Evolutionary conservation across 2,888 invertebrate genomes (phyloP), one percentile per base, ranked within the genome.

Genomic region (Galerucella calmariensis): DNA sequence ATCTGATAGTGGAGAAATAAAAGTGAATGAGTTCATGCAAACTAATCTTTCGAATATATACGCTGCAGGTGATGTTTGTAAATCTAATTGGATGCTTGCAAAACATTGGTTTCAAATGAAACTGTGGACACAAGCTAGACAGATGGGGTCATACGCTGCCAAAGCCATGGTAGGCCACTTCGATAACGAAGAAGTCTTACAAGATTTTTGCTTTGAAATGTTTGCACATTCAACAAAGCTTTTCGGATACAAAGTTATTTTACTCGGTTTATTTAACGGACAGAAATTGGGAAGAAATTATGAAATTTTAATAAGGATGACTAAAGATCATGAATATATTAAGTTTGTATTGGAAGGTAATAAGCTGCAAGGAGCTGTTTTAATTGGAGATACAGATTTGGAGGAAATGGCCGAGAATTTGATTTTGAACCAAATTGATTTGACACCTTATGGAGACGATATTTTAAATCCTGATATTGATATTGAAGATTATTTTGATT

Each of bases 401-500:
- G 99, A 99, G 86, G 99, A 99, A 89, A 98, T 96, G 86, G 96
- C 97, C 88, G 99, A 99, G 89, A 99, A 99, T 89, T 90, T 99
- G 76, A 99, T 99, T 84, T 90, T 99, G 48, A 97, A 99, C 89
- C 94, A 97, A 86, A 90, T 97, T 75, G 97, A 99, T 89, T 89
- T 99, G 74, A 93, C 93, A 72, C 90, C 92, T 11, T 95, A 94
- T 87, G 97, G 97, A 72, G 96, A 97, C 86, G 94, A 98, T 87
- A 92, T 99, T 81, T 90, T 99, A 10, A 94, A 99, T 90, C 98
- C 98, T 24, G 92, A 95, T 85, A 94, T 99, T 84, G 99, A 99
- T 86, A 96, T 99, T 83, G 99, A 99, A 88, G 99, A 99, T 89
- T 99, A 97, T 89, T 99, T 99, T 92, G 99, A 99, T 91, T 99